These are phyloP conservation scores for Pocota personata DNA, from an alignment of 2,888 invertebrate species.

Conservation along the genomic window DNA sequence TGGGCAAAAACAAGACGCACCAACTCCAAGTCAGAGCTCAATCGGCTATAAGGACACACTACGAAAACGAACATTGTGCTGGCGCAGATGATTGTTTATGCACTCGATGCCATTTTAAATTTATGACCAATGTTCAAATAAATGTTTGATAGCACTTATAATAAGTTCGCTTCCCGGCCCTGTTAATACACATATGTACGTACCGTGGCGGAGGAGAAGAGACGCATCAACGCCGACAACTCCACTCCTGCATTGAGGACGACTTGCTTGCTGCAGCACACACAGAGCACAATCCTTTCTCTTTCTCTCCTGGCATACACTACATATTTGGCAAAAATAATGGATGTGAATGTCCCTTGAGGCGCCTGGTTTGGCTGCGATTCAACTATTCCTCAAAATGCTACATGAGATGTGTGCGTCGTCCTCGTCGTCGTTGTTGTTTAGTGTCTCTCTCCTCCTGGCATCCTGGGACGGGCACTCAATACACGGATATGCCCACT, in stretches of 20 bases:
- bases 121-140: slow-evolving; percentile 76
- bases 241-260: slow-evolving; percentile 24
- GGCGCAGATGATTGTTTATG: slow-evolving; percentile 71
- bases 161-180: slow-evolving; percentile 63
- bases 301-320: slow-evolving; percentile 44
- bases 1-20: slow-evolving; percentile 29
- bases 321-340: slow-evolving; percentile 74
- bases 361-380: slow-evolving; percentile 74
- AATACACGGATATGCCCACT: slow-evolving; percentile 31
- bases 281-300: slow-evolving; percentile 31
- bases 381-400: slow-evolving; percentile 72
- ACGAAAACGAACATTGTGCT: slow-evolving; percentile 32
- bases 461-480: slow-evolving; percentile 58
- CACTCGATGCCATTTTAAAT: slow-evolving; percentile 74
- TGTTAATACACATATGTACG: slow-evolving; percentile 26
- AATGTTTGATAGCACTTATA: slow-evolving; percentile 76
- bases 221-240: not conserved
- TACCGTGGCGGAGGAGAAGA: slow-evolving; percentile 9
- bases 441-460: slow-evolving; percentile 2
- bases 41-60: slow-evolving; percentile 53
- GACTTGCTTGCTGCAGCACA: too few relatives aligned
- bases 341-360: slow-evolving; percentile 74
- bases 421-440: slow-evolving; percentile 20
- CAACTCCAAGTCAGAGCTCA: slow-evolving; percentile 6
- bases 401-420: slow-evolving; percentile 63